Evolutionary conservation across 2,888 invertebrate species (phyloP), one percentile per base, ranked within the genome.

Genomic region (Trichogramma dendrolimi): DNA sequence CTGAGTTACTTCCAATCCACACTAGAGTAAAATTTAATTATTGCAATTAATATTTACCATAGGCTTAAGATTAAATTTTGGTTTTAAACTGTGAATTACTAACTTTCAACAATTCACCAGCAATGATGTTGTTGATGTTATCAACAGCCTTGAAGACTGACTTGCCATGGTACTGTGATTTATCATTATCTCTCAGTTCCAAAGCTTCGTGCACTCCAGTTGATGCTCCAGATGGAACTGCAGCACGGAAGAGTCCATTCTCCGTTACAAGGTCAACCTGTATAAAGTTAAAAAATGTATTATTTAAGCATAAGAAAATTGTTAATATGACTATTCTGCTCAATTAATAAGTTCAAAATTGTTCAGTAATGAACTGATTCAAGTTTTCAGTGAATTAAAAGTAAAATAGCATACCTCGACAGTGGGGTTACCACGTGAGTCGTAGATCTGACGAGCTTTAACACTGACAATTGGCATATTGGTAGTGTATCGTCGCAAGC

Each of bases 391-490:
- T 27, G 6, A 38, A 51, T 5, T 52, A 44, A 14, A 27, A 48
- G 48, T 14, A 52, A 10, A 51, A 58, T 6, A 4, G n/a, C 59
- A 88, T 71, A 99, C 99, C 83, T 99, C 99, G 57, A 99, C 96
- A 47, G 99, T 99, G 68, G 99, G 99, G 80, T 99, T 98, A 67
- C 99, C 99, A 80, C 98, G 91, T 62, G 97, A 98, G 84, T 99
- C 98, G 81, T 93, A 99, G 81, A 99, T 98, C 82, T 95, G 94
- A 80, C 98, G 92, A 69, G 98, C 98, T 77, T 90, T 88, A 76
- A 98, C 89, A 68, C 91, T 90, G 81, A 91, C 89, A 81, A 97
- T 93, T 64, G 94, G 88, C 96, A 96, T 96, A 48, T 65, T 75
- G 66, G 47, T 60, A 11, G 51, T 56, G 54, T 58, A 67, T 55